phyloP scores from a whole-genome alignment of 2,113 vertebrate species.

The Triplophysa siluroides region DNA sequence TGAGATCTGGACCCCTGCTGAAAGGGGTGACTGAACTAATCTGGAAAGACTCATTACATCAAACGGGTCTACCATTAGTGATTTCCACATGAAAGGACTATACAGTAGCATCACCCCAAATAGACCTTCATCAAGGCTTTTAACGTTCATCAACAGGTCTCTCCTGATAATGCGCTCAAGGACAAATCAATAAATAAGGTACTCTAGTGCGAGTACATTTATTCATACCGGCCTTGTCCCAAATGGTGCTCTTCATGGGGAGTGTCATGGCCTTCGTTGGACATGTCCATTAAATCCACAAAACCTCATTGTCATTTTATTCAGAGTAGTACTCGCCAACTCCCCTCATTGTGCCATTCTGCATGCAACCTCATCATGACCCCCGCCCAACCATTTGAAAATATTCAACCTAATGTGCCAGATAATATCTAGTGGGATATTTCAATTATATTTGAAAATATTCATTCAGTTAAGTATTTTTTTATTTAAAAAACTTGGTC shows the following conservation, averaged over 20 bases:
- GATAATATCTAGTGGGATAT: too few relatives aligned
- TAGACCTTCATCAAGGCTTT: not conserved
- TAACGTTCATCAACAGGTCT: slow-evolving; percentile 4
- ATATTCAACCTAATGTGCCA: too few relatives aligned
- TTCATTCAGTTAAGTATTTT: too few relatives aligned
- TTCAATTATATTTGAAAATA: too few relatives aligned
- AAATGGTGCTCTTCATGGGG: not conserved
- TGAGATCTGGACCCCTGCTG: slow-evolving; percentile 18
- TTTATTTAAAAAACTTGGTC: too few relatives aligned
- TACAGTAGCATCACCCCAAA: not conserved
- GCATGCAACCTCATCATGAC: too few relatives aligned
- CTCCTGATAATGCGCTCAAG: not conserved
- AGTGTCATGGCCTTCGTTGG: not conserved
- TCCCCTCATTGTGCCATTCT: too few relatives aligned
- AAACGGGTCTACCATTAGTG: not conserved
- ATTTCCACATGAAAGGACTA: slow-evolving; percentile 19
- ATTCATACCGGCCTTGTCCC: not conserved
- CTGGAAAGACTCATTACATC: slow-evolving; percentile 25
- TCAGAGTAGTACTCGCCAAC: too few relatives aligned
- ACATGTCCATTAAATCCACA: not conserved
- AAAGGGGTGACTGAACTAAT: slow-evolving; percentile 34
- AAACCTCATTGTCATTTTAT: too few relatives aligned
- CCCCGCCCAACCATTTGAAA: too few relatives aligned
- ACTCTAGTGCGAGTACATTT: not conserved
- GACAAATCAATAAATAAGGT: not conserved